A percentile compares a stretch with the other conserved stretches of the same genome.
Evolutionary conservation across 2,888 invertebrate genomes (phyloP).

Genomic region (Acanthopleura granulata): DNA sequence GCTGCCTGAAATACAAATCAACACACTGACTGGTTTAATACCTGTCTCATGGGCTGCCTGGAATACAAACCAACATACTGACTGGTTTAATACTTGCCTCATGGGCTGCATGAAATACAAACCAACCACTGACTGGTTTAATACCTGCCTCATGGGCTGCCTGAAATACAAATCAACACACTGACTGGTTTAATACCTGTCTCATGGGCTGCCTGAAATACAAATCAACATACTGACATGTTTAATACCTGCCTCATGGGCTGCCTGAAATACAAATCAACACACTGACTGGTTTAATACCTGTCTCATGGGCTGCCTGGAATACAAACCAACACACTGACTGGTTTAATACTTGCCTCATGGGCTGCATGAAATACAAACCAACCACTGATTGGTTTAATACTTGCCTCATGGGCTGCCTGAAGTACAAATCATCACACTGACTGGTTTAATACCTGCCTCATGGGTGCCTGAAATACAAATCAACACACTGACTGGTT

Average conservation of each 20-base stretch:
- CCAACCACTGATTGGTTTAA: background rate
- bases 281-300: slow-evolving; percentile 20
- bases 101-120: slow-evolving; percentile 28
- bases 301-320: slow-evolving; percentile 35
- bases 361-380: slow-evolving; percentile 28
- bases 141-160: slow-evolving; percentile 34
- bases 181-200: background rate
- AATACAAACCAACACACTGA: background rate
- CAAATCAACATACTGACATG: background rate
- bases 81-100: background rate
- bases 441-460: slow-evolving; percentile 26
- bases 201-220: slow-evolving; percentile 28
- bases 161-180: slow-evolving; percentile 25
- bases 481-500: background rate
- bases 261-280: slow-evolving; percentile 28
- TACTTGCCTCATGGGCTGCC: slow-evolving; percentile 21
- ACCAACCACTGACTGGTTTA: background rate
- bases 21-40: background rate
- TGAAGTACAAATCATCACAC: slow-evolving; percentile 21
- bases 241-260: background rate
- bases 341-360: background rate
- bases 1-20: slow-evolving; percentile 29
- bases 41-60: slow-evolving; percentile 26
- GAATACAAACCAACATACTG: background rate
- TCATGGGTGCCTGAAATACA: slow-evolving; percentile 33